Conservation (phyloP, 1,140 invertebrate species). For the Drosophila pandora region DNA sequence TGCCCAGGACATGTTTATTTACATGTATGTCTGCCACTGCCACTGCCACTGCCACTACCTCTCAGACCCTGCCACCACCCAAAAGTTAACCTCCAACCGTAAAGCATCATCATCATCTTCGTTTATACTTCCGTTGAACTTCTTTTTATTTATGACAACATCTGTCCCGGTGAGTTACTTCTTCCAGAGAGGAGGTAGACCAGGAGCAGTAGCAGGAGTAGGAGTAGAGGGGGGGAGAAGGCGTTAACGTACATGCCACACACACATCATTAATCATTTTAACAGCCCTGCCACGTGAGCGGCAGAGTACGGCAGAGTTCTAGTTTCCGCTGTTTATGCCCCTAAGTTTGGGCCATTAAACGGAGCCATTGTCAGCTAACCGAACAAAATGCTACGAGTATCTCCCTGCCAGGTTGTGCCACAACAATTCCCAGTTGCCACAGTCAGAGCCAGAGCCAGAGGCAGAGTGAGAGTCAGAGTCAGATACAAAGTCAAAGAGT, state of each 20-base stretch:
- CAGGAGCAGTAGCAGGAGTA: too few species aligned
- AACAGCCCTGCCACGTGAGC: conserved; percentile 51
- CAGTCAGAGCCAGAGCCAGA: conserved; percentile 13
- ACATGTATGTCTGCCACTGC: conserved; percentile 40
- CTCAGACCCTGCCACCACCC: not conserved
- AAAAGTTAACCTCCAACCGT: not conserved
- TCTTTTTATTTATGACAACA: conserved; percentile 80
- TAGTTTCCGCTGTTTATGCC: conserved; percentile 47
- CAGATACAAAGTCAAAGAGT: conserved; percentile 54
- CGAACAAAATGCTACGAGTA: too few species aligned
- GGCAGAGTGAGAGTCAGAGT: conserved; percentile 28
- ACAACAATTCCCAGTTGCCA: conserved; percentile 54
- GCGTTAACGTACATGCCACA: conserved; percentile 68
- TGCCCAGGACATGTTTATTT: conserved; percentile 60
- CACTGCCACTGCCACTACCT: not conserved
- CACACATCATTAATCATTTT: conserved; percentile 82
- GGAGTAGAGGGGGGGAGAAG: not conserved
- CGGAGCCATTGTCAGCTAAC: conserved; percentile 4
- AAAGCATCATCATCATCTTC: conserved; percentile 49
- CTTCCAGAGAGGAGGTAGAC: conserved; percentile 8
- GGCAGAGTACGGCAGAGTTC: not conserved
- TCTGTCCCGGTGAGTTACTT: conserved; percentile 63
- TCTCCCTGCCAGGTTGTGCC: not conserved
- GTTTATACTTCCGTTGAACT: conserved; percentile 40
- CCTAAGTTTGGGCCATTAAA: conserved; percentile 52